A percentile compares a stretch with the other conserved stretches of the same genome.
phyloP scores from a whole-genome alignment of 2,113 vertebrate genomes.

The Galemys pyrenaicus region DNA sequence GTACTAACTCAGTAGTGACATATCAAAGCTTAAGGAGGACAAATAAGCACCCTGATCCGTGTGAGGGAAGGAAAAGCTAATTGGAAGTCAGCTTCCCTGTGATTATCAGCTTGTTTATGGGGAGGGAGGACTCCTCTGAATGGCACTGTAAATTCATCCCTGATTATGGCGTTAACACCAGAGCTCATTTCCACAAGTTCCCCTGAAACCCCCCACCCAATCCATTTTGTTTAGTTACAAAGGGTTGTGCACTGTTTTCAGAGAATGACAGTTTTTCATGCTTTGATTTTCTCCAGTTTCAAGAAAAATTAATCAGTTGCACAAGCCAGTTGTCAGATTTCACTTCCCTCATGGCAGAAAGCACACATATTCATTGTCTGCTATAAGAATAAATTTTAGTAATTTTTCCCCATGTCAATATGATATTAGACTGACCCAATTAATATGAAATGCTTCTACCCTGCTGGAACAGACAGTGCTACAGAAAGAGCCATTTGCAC shows the following conservation, averaged over 20 bases:
- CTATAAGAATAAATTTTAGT: conserved; percentile 91
- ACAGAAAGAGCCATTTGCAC: conserved; percentile 88
- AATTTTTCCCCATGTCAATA: conserved; percentile 93
- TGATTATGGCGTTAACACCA: conserved; percentile 83
- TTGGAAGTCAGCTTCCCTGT: conserved; percentile 86
- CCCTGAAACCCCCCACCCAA: conserved; percentile 46
- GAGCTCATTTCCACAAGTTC: conserved; percentile 62
- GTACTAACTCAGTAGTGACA: conserved; percentile 82
- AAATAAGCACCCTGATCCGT: conserved; percentile 73
- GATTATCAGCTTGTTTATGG: conserved; percentile 89
- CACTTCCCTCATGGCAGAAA: conserved; percentile 88
- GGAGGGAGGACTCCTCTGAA: conserved; percentile 86
- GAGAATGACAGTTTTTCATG: conserved; percentile 81
- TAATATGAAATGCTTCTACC: conserved; percentile 91
- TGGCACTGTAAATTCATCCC: conserved; percentile 87
- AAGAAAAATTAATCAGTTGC: conserved; percentile 84
- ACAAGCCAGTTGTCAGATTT: conserved; percentile 84
- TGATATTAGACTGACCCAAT: conserved; percentile 93
- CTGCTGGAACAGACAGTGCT: conserved; percentile 89
- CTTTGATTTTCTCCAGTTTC: conserved; percentile 84
- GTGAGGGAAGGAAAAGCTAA: conserved; percentile 84
- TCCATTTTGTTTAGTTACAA: conserved; percentile 78
- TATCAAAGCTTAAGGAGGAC: conserved; percentile 83
- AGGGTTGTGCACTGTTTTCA: conserved; percentile 82
- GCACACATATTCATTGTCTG: conserved; percentile 90